Percentiles rank a stretch among this genome's conserved stretches.
These are phyloP conservation scores for Okapia johnstoni DNA, from an alignment of 2,113 vertebrate genomes.

Conservation along the genomic window DNA sequence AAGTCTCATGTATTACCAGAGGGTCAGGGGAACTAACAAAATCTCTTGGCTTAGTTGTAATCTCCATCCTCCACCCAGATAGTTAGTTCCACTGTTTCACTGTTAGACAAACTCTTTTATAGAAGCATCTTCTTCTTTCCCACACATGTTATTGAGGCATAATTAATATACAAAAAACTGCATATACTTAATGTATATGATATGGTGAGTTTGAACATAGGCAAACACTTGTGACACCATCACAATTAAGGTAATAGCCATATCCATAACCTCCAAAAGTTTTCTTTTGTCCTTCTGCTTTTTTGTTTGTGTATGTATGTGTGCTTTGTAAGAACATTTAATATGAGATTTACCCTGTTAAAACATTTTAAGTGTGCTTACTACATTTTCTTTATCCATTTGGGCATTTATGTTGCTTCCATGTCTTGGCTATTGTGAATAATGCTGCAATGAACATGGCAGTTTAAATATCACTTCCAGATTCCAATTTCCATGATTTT, in stretches of 20 bases:
- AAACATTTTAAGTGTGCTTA: neutral
- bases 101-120: neutral
- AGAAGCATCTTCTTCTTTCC: neutral
- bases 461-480: neutral
- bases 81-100: neutral
- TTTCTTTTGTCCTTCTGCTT: neutral
- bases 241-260: neutral
- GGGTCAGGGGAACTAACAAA: neutral
- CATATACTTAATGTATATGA: neutral
- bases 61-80: neutral
- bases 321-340: neutral
- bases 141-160: neutral
- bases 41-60: neutral
- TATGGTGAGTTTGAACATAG: neutral
- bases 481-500: neutral
- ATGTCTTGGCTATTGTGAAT: neutral
- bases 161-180: neutral
- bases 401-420: neutral
- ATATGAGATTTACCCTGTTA: neutral
- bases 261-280: neutral
- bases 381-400: neutral
- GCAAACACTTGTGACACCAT: neutral
- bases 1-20: neutral
- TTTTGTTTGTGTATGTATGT: neutral
- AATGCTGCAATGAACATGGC: neutral